A percentile compares a stretch with the other conserved stretches of the same genome.
Conservation (phyloP, 1,140 invertebrate species). For the Papilio helenus region DNA sequence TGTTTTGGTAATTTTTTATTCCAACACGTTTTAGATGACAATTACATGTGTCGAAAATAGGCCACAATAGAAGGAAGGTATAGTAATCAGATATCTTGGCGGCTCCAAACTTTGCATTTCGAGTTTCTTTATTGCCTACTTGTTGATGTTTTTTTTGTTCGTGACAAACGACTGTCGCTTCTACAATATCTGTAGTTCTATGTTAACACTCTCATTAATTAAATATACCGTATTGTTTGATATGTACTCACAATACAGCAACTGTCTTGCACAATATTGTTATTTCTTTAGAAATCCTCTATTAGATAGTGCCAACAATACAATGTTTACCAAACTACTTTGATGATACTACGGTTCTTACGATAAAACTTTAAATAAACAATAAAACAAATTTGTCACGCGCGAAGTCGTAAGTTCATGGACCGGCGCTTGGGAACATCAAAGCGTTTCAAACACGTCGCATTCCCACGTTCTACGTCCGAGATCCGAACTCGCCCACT, state of each 20-base stretch:
- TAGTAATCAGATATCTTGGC: too few relatives aligned
- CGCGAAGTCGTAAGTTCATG: conserved; percentile 28
- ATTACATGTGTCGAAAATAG: too few relatives aligned
- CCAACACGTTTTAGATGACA: too few relatives aligned
- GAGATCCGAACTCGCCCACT: conserved; percentile 46
- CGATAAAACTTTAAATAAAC: conserved; percentile 28
- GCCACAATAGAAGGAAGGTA: not conserved
- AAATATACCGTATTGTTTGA: too few relatives aligned
- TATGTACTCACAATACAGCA: too few relatives aligned
- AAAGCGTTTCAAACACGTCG: conserved; percentile 38
- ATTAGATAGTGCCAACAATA: not conserved
- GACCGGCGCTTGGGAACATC: conserved; percentile 39
- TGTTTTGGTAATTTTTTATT: conserved; percentile 4
- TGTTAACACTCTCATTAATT: too few relatives aligned
- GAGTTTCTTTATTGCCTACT: not conserved
- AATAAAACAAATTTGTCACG: conserved; percentile 27
- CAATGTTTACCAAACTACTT: conserved; percentile 18
- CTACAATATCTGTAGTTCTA: too few relatives aligned
- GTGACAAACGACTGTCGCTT: too few relatives aligned
- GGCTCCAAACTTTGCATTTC: not conserved
- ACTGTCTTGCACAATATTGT: not conserved
- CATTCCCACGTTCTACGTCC: conserved; percentile 58
- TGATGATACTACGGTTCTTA: not conserved
- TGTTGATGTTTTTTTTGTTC: too few relatives aligned
- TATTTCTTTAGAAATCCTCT: not conserved